Evolutionary conservation across 2,888 invertebrate species (phyloP).

Genomic region (Mallateleia sp.): DNA sequence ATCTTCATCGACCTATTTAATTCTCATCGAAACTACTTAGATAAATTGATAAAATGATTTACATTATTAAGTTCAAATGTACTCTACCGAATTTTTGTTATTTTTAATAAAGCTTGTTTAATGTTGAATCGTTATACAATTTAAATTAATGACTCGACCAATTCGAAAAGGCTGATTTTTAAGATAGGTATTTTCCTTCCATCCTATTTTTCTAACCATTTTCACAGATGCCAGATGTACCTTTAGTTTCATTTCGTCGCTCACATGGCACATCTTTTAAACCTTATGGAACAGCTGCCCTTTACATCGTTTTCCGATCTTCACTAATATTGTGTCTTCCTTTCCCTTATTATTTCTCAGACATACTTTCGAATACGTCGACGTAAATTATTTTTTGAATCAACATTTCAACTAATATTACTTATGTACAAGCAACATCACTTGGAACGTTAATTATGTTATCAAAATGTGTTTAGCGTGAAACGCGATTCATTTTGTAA

Average conservation of each 20-base stretch:
- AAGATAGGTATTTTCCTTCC: background rate
- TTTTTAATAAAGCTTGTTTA: too few species aligned
- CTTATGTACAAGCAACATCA: too few species aligned
- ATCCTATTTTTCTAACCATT: conserved; percentile 46
- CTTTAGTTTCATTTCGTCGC: conserved; percentile 44
- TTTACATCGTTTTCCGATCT: conserved; percentile 62
- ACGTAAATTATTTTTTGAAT: background rate
- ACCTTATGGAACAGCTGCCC: conserved; percentile 67
- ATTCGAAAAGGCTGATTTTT: conserved; percentile 15
- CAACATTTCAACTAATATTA: background rate
- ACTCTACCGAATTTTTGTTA: too few species aligned
- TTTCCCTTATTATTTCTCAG: conserved; percentile 41
- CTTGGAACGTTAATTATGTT: background rate
- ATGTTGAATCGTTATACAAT: too few species aligned
- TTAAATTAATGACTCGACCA: conserved; percentile 34
- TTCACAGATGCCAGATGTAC: conserved; percentile 70
- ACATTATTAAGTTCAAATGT: too few species aligned
- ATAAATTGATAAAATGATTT: too few species aligned
- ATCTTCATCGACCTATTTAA: too few species aligned
- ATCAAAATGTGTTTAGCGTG: background rate
- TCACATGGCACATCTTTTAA: conserved; percentile 65
- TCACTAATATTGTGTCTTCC: conserved; percentile 52
- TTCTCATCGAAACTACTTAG: too few species aligned
- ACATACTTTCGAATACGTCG: conserved; percentile 10
- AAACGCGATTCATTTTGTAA: background rate